These are phyloP conservation scores for Austrolebias charrua DNA, from an alignment of 2,797 vertebrate genomes.

Conservation along the genomic window DNA sequence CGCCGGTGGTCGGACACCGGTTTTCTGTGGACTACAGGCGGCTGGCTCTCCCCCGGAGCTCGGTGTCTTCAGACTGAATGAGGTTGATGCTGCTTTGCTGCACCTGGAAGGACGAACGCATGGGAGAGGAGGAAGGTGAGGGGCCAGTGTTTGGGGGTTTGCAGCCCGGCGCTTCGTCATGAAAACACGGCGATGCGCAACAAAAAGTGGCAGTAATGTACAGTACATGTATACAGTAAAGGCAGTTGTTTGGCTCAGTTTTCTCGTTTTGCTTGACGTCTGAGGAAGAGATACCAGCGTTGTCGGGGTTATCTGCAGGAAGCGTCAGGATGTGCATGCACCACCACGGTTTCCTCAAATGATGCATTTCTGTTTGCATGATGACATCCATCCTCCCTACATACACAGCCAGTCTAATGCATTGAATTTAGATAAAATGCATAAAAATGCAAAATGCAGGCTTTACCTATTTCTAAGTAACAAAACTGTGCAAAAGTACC, in stretches of 20 bases:
- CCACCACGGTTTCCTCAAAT: slow-evolving; percentile 30
- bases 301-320: slow-evolving; percentile 7
- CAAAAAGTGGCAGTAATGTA: not conserved
- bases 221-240: too few relatives aligned
- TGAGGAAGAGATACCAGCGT: not conserved
- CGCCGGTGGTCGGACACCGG: slow-evolving; percentile 44
- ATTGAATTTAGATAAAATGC: too few relatives aligned
- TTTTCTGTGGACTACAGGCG: slow-evolving; percentile 54
- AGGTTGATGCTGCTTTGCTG: slow-evolving; percentile 98
- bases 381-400: not conserved
- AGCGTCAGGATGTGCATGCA: slow-evolving; percentile 23
- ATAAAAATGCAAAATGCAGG: too few relatives aligned
- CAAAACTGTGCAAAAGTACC: not conserved
- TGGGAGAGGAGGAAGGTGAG: slow-evolving; percentile 96
- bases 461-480: too few relatives aligned
- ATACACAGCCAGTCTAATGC: not conserved
- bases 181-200: not conserved
- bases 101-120: slow-evolving; percentile 96
- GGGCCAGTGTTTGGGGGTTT: not conserved
- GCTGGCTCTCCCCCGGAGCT: slow-evolving; percentile 70
- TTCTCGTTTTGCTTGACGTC: not conserved
- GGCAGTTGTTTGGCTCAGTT: not conserved
- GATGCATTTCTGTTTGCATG: slow-evolving; percentile 35
- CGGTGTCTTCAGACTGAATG: slow-evolving; percentile 83
- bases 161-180: slow-evolving; percentile 12